phyloP scores from a whole-genome alignment of 2,888 invertebrate species.

The Hyppa rectilinea region DNA sequence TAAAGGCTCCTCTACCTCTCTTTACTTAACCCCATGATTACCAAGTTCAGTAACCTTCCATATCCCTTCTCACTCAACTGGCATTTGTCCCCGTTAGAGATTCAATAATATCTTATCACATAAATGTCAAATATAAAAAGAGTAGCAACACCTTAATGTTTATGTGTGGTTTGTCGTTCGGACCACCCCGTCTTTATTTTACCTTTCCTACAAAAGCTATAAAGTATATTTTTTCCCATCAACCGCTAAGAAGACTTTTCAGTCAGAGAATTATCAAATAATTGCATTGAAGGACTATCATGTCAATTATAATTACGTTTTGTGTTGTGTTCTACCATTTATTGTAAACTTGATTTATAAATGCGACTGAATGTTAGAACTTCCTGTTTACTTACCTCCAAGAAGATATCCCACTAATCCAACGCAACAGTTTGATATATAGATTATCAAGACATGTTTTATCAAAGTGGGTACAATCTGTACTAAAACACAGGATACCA shows the following conservation, averaged over 20 bases:
- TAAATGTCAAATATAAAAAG: not conserved
- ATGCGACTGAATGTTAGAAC: not conserved
- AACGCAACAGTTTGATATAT: constrained; percentile 28
- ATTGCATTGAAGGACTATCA: not conserved
- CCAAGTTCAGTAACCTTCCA: not conserved
- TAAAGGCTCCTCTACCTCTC: not conserved
- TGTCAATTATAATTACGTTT: not conserved
- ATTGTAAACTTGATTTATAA: not conserved
- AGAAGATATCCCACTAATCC: constrained; percentile 14
- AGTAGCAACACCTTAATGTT: no score
- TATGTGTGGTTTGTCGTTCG: no score
- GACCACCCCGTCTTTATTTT: no score
- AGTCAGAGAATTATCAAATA: not conserved
- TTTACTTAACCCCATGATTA: not conserved
- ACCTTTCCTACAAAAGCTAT: no score
- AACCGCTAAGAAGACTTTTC: no score
- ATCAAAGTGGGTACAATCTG: constrained; percentile 30
- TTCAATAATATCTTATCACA: not conserved
- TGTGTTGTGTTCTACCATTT: not conserved
- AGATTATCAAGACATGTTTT: constrained; percentile 32
- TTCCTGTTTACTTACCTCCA: not conserved
- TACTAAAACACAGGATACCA: constrained; percentile 39
- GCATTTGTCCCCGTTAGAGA: not conserved
- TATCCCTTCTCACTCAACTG: not conserved
- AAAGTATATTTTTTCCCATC: no score